phyloP scores from a whole-genome alignment of 2,888 invertebrate genomes.

The Dryobotodes eremita region DNA sequence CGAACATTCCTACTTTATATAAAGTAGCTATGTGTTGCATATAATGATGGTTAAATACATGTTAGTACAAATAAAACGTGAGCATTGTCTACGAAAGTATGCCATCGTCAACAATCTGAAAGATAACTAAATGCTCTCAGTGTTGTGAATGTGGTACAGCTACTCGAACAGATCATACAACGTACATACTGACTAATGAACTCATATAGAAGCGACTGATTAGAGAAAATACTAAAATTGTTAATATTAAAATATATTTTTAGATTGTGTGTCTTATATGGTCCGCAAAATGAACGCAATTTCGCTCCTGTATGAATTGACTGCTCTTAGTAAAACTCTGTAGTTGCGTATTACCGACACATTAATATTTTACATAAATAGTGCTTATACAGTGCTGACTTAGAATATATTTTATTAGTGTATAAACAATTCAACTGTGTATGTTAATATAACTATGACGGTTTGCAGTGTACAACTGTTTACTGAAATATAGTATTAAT shows the following conservation, averaged over 20 bases:
- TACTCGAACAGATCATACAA: background rate
- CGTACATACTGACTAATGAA: conserved; percentile 5
- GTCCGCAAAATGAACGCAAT: background rate
- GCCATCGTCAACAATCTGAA: too few relatives aligned
- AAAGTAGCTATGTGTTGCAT: background rate
- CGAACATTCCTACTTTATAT: conserved; percentile 5
- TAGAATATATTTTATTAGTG: background rate
- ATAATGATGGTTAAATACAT: conserved; percentile 5
- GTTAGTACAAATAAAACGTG: conserved; percentile 4
- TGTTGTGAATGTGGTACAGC: conserved; percentile 7
- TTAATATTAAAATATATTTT: background rate
- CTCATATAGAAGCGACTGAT: background rate
- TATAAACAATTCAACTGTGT: conserved; percentile 19
- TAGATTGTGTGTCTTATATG: background rate
- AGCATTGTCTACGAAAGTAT: background rate
- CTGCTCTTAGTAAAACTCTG: background rate
- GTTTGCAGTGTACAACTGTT: conserved; percentile 16
- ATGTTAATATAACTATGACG: conserved; percentile 10
- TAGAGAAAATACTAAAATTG: background rate
- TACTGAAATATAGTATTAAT: conserved; percentile 48
- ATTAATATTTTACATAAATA: background rate
- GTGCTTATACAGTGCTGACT: conserved; percentile 35
- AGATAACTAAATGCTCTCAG: background rate
- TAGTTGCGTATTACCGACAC: background rate
- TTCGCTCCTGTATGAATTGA: background rate